Evolutionary conservation across 2,888 invertebrate species (phyloP), one percentile per base, ranked within the genome.

Genomic region (Lepetodrilus schrolli): DNA sequence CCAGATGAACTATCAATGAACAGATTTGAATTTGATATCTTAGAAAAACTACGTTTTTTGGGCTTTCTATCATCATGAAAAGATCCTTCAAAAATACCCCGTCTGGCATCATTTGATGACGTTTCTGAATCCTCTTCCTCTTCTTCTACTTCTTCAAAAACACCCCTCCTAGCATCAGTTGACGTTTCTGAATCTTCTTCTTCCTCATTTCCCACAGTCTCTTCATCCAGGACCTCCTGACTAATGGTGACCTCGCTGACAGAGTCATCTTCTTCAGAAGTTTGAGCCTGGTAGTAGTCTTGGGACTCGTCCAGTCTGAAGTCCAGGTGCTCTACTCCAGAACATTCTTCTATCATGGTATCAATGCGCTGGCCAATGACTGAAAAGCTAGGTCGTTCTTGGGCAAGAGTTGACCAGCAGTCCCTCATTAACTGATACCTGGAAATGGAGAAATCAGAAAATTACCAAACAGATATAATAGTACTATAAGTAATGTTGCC

Each of bases 401-500:
- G 43, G 4, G 85, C 82, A 4, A 68, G 43, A 49, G 78, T 74
- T 26, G 75, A 70, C 86, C 86, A 86, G 65, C 86, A 86, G 49
- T 76, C 73, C 66, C 70, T 38, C 86, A 86, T 86, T n/a, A 85
- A 73, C 26, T 79, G 70, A 72, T 86, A 85, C 65, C 86, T 86
- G 79, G 13, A 81, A 80, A 43, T 68, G 34, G 68, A 17, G 23
- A 4, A 77, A 1, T n/a, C n/a, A n/a, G n/a, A n/a, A n/a, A n/a
- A n/a, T n/a, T n/a, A n/a, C n/a, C n/a, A n/a, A n/a, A n/a, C n/a
- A n/a, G n/a, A n/a, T n/a, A n/a, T n/a, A n/a, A n/a, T n/a, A n/a
- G n/a, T n/a, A n/a, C n/a, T n/a, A n/a, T n/a, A n/a, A n/a, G n/a
- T n/a, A n/a, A n/a, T n/a, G n/a, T n/a, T n/a, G n/a, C n/a, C n/a